A percentile compares a stretch with the other conserved stretches of the same genome.
Conservation (phyloP, 2,888 invertebrate species). For the Ptilodon capucinus region DNA sequence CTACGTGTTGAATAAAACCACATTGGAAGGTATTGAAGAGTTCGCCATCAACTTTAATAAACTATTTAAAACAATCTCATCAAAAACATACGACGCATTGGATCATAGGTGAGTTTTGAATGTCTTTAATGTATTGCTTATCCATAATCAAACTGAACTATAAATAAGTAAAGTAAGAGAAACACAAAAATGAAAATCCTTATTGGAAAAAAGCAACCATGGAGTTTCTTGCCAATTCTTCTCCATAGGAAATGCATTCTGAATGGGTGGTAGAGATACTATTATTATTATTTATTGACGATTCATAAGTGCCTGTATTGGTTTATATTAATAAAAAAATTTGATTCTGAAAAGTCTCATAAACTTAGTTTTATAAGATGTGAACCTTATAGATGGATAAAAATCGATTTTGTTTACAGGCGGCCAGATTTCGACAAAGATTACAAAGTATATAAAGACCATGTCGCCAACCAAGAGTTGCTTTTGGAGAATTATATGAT, state of each 20-base stretch:
- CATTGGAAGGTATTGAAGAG: constrained; percentile 90
- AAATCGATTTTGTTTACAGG: constrained; percentile 38
- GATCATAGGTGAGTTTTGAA: constrained; percentile 85
- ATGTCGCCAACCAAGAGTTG: constrained; percentile 86
- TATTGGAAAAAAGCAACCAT: no score
- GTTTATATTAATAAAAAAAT: no score
- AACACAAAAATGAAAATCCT: no score
- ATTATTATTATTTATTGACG: no score
- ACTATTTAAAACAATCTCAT: constrained; percentile 85
- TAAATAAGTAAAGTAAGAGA: no score
- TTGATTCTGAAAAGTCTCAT: no score
- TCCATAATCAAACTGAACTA: no score
- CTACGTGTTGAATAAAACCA: constrained; percentile 88
- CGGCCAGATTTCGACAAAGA: constrained; percentile 88
- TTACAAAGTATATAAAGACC: constrained; percentile 87
- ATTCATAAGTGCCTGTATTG: no score
- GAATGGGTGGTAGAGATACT: no score
- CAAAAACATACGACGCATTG: constrained; percentile 89
- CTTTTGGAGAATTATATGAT: constrained; percentile 89
- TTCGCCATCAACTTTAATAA: constrained; percentile 86
- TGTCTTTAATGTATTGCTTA: not conserved
- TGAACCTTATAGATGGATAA: not conserved
- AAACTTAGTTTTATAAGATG: no score
- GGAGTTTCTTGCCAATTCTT: no score
- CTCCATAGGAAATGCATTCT: no score